These are phyloP conservation scores for Plebejus argus DNA, from an alignment of 2,888 invertebrate species.

Conservation along the genomic window DNA sequence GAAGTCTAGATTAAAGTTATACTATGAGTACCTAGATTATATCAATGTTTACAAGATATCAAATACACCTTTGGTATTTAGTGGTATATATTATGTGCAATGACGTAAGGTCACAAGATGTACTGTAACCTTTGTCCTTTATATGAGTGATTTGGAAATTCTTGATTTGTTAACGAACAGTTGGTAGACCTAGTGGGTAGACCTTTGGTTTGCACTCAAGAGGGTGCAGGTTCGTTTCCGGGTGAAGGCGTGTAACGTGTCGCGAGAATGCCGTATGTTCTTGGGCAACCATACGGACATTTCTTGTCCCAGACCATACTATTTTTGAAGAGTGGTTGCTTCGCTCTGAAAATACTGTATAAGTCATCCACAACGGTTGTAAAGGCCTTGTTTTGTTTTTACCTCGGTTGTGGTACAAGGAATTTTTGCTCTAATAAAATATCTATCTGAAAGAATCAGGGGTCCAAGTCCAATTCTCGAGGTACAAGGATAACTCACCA, in stretches of 20 bases:
- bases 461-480: neutral
- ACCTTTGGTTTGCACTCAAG: too few relatives aligned
- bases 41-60: neutral
- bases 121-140: conserved; percentile 14
- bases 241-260: too few relatives aligned
- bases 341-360: too few relatives aligned
- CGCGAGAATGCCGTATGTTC: too few relatives aligned
- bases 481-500: neutral
- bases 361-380: too few relatives aligned
- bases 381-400: too few relatives aligned
- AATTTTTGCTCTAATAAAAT: neutral
- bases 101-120: neutral
- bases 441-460: neutral
- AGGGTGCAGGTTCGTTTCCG: too few relatives aligned
- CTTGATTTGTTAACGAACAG: neutral
- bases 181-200: too few relatives aligned
- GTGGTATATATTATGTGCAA: conserved; percentile 9
- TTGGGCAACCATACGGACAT: too few relatives aligned
- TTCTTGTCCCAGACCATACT: too few relatives aligned
- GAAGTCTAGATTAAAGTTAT: neutral
- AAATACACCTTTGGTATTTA: neutral
- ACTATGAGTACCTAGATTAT: neutral
- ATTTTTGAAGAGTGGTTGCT: too few relatives aligned
- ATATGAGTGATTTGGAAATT: conserved; percentile 3
- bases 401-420: too few relatives aligned